Conservation (phyloP, 37 sponge, comb jelly and placozoan genomes). For the Diacarnus erythraeanus region DNA sequence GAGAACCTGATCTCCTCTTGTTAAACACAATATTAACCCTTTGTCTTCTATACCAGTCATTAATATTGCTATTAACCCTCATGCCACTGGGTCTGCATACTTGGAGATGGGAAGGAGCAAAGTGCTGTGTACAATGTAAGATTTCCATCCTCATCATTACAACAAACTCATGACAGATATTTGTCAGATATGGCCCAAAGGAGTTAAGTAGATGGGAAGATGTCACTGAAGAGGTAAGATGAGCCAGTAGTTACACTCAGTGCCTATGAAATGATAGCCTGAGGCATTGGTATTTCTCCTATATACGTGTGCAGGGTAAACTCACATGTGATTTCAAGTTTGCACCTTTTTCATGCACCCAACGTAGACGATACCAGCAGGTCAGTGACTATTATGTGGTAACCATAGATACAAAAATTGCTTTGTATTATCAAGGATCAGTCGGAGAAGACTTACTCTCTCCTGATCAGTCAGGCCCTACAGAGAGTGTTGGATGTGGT, state of each 20-base stretch:
- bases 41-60: slow-evolving; percentile 23
- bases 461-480: slow-evolving; percentile 32
- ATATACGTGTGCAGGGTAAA: slow-evolving; percentile 9
- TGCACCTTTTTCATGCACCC: slow-evolving; percentile 61
- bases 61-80: slow-evolving; percentile 26
- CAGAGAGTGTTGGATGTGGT: slow-evolving; percentile 32
- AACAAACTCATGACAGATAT: neutral
- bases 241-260: neutral
- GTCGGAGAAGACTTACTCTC: slow-evolving; percentile 25
- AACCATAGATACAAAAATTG: neutral
- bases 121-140: slow-evolving; percentile 47
- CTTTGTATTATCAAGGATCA: slow-evolving; percentile 14
- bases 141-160: neutral
- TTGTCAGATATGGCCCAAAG: slow-evolving; percentile 47
- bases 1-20: neutral
- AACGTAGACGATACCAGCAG: slow-evolving; percentile 39
- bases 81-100: slow-evolving; percentile 58
- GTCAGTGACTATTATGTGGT: neutral
- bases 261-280: neutral
- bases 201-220: slow-evolving; percentile 45
- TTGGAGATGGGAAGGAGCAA: slow-evolving; percentile 52
- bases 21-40: neutral
- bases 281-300: neutral
- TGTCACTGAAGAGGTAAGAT: slow-evolving; percentile 15
- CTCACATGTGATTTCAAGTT: slow-evolving; percentile 53